Percentiles rank a stretch among this genome's conserved stretches.
These are phyloP conservation scores for Tipula confusa DNA, from an alignment of 2,888 invertebrate species.

Conservation along the genomic window DNA sequence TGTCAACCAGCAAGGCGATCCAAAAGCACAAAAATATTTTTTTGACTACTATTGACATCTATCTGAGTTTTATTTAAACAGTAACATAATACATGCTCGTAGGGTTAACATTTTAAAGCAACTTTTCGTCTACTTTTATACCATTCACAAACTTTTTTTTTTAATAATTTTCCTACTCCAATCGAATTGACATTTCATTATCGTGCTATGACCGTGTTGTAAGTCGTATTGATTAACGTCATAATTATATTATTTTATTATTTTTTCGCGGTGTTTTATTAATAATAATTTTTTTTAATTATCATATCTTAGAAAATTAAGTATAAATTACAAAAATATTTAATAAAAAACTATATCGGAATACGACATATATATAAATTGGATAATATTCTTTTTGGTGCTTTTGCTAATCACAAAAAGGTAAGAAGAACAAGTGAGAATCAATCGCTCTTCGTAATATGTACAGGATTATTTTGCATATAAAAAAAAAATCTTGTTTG, in stretches of 20 bases:
- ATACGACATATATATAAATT: not conserved
- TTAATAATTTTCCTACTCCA: not conserved
- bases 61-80: no score
- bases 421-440: slow-evolving; percentile 20
- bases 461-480: not conserved
- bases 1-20: no score
- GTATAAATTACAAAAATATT: not conserved
- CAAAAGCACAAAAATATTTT: no score
- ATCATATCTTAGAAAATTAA: slow-evolving; percentile 21
- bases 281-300: slow-evolving; percentile 26
- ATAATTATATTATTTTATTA: slow-evolving; percentile 27
- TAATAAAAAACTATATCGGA: not conserved
- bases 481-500: not conserved
- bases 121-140: not conserved
- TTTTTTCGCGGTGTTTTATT: slow-evolving; percentile 27
- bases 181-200: slow-evolving; percentile 14
- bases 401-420: not conserved
- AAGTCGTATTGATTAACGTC: slow-evolving; percentile 30
- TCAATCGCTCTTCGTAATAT: not conserved
- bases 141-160: not conserved
- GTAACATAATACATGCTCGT: no score
- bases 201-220: slow-evolving; percentile 27
- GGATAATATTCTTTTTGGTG: not conserved
- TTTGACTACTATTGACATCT: no score
- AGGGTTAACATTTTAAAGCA: not conserved